phyloP scores from a whole-genome alignment of 2,113 vertebrate genomes.

The Silurus meridionalis region DNA sequence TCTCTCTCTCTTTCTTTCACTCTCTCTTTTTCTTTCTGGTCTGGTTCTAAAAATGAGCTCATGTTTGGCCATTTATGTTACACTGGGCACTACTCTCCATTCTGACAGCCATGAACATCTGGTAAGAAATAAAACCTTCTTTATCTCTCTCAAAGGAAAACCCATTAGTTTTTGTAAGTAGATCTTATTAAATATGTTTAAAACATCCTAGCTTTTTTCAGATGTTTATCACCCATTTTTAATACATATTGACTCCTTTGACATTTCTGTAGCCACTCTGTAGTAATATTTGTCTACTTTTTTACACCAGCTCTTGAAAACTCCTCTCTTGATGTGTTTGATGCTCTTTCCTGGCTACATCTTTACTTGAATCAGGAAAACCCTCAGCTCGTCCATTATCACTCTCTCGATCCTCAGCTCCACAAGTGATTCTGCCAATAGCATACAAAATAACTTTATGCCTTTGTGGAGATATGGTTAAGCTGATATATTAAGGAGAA shows the following conservation, averaged over 20 bases:
- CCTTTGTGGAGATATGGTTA: not conserved
- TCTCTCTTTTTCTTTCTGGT: conserved; percentile 18
- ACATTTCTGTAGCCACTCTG: conserved; percentile 31
- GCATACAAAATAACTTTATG: not conserved
- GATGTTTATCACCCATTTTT: conserved; percentile 51
- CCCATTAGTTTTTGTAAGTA: conserved; percentile 48
- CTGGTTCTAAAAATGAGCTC: conserved; percentile 46
- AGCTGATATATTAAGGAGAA: conserved; percentile 22
- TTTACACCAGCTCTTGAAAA: not conserved
- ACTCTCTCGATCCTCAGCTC: not conserved
- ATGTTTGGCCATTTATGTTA: conserved; percentile 48
- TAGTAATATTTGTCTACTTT: not conserved
- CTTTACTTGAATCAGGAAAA: not conserved
- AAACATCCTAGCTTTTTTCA: conserved; percentile 20
- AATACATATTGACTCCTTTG: conserved; percentile 30
- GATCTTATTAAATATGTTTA: conserved; percentile 41
- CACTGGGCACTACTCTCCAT: conserved; percentile 13
- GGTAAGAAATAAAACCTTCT: conserved; percentile 50
- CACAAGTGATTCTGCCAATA: not conserved
- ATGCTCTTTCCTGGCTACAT: not conserved
- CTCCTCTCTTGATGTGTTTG: not conserved
- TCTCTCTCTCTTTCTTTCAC: not conserved
- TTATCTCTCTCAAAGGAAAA: conserved; percentile 47
- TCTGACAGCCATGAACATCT: conserved; percentile 49
- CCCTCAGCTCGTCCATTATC: not conserved